Evolutionary conservation across 2,797 vertebrate species (phyloP), one percentile per base, ranked within the genome.

Genomic region (Typhlichthys subterraneus): DNA sequence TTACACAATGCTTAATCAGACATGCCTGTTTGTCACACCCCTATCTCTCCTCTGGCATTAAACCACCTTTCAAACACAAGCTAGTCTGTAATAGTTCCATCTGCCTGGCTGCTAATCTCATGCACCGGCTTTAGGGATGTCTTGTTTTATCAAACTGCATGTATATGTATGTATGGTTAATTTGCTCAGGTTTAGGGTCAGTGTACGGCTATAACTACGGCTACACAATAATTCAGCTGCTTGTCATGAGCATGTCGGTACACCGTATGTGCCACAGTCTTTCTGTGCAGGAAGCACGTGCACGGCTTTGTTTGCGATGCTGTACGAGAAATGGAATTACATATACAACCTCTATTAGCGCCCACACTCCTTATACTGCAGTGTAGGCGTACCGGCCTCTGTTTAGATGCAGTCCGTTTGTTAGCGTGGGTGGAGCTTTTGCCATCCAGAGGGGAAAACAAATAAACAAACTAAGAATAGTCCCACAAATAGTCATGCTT

Each of bases 1-100:
- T 84, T 84, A 82, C 65, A 75, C 73, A 67, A 53, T 55, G 75
- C 67, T 73, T 78, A 84, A 75, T 84, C 73, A 75, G 62, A 68
- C 31, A 15, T 67, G 72, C 77, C 64, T 68, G 61, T 33, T 74
- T 54, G 72, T 72, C 4, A 17, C 53, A 23, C 45, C 59, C 46
- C 54, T 33, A 62, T 58, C 15, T 72, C 50, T 65, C 53, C 61
- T 56, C 48, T 48, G 31, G 17, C 67, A 60, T 47, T 31, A 61
- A 52, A 52, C 47, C 57, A 64, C 65, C 46, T 81, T 84, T 79
- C 69, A 79, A 57, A 77, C 72, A 73, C 74, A 83, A 76, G 86
- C 80, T 46, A 67, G 48, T 48, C 49, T 12, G 60, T 59, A 61
- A 71, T 70, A 63, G 75, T 69, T 84, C 74, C 65, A 55, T 1